Base-by-base conservation (phyloP, 2,113 vertebrate species). In the Calidris pugnax region DNA sequence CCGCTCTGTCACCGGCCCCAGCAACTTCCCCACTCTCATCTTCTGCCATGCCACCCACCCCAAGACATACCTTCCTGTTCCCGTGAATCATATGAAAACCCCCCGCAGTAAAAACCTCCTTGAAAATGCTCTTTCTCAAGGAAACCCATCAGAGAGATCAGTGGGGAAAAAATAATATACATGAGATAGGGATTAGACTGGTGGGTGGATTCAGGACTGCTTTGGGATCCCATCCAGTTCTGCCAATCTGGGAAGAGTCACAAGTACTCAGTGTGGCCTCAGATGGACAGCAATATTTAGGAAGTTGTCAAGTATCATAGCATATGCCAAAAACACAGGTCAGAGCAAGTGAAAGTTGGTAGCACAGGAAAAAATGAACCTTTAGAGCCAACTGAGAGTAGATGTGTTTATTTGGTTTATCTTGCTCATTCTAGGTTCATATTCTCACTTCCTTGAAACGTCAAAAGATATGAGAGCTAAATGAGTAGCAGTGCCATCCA, bases 1-100 rank as follows among this genome's bases (percentile, higher is more conserved):
- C 14, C 0, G 1, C 30, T 68, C 23, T 55, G 12, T 14, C 1
- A 1, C 21, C 37, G 80, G 30, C 3, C 26, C 43, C 51, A 72
- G n/a, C 21, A 48, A 30, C 30, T 80, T 63, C 35, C 27, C 23
- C 24, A 35, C 11, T 27, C 24, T 62, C 57, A 28, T 56, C 45
- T 79, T 63, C 22, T 43, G 45, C 56, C 3, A 1, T 59, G 14
- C 7, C n/a, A 55, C 15, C 7, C 7, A 14, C 7, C 6, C 7
- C 4, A 3, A 64, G n/a, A 45, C 6, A 24, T 35, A 60, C 39
- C 39, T 74, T 63, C 12, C n/a, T 45, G 9, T 66, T 90, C 41
- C 32, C 39, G 45, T 14, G 32, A 50, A 57, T 32, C 27, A 45
- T 55, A 43, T 23, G 18, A 84, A 84, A 84, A 37, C 9, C 22